phyloP scores from a whole-genome alignment of 2,888 invertebrate species.

The Prionchulus punctatus region DNA sequence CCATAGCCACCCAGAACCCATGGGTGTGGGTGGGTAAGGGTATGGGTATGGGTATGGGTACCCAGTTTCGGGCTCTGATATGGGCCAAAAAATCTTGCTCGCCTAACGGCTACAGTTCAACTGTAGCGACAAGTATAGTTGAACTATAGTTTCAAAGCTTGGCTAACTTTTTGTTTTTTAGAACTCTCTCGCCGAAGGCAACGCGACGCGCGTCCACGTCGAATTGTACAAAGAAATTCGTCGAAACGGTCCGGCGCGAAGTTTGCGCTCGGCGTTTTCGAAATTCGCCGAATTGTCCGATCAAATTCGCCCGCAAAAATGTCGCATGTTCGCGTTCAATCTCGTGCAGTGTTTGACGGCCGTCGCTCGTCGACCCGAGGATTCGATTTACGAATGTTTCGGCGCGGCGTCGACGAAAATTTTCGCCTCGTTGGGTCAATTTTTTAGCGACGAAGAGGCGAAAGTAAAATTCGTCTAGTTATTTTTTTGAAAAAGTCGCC shows the following conservation, averaged over 20 bases:
- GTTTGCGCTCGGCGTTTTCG: conserved; percentile 56
- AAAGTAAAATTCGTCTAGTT: conserved; percentile 44
- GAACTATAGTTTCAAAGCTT: neutral
- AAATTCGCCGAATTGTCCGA: conserved; percentile 58
- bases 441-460: conserved; percentile 53
- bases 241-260: conserved; percentile 53
- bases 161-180: conserved; percentile 20
- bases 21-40: too few relatives aligned
- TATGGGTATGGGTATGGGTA: too few relatives aligned
- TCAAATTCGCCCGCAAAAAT: conserved; percentile 55
- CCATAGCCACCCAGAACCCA: too few relatives aligned
- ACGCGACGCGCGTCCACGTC: conserved; percentile 55
- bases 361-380: conserved; percentile 54
- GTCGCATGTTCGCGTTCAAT: conserved; percentile 58
- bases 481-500: too few relatives aligned
- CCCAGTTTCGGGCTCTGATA: neutral
- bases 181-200: conserved; percentile 44
- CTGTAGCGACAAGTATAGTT: too few relatives aligned
- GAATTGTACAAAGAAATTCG: conserved; percentile 67
- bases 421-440: conserved; percentile 49
- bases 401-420: conserved; percentile 49
- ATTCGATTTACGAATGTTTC: conserved; percentile 52
- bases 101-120: neutral
- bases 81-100: neutral
- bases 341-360: conserved; percentile 55